Conservation (phyloP, 2,113 vertebrate genomes). For the Ceyx melanurus region DNA sequence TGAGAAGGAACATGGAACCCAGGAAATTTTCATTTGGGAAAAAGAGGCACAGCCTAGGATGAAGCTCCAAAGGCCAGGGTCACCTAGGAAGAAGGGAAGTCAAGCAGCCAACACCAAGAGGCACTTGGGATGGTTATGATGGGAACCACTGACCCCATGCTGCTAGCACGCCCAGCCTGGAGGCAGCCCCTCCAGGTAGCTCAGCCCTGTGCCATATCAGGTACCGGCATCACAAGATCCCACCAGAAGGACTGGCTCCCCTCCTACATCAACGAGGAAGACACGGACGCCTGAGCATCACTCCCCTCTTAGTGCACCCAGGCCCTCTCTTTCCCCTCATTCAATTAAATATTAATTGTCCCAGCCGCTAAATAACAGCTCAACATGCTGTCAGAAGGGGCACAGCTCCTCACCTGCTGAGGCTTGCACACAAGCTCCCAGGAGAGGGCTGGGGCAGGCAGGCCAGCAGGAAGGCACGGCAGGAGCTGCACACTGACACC, state of each 20-base stretch:
- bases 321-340: conserved; percentile 1
- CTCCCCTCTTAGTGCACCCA: not conserved
- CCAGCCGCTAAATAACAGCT: conserved; percentile 70
- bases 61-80: not conserved
- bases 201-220: not conserved
- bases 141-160: not conserved
- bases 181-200: not conserved
- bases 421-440: not conserved
- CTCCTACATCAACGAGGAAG: fast-evolving
- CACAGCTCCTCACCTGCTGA: conserved; percentile 53
- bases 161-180: not conserved
- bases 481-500: not conserved
- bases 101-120: not conserved
- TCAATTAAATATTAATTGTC: conserved; percentile 59
- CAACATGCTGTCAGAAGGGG: conserved; percentile 57
- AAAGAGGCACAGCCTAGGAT: not conserved
- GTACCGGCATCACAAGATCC: not conserved
- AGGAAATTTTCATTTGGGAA: not conserved
- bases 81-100: not conserved
- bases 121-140: not conserved
- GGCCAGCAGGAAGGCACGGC: not conserved
- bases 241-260: not conserved
- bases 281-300: not conserved
- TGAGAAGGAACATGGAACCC: not conserved
- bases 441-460: not conserved